Base-by-base conservation (phyloP, 2,797 vertebrate species). In the Pangasius sanitwongsei region DNA sequence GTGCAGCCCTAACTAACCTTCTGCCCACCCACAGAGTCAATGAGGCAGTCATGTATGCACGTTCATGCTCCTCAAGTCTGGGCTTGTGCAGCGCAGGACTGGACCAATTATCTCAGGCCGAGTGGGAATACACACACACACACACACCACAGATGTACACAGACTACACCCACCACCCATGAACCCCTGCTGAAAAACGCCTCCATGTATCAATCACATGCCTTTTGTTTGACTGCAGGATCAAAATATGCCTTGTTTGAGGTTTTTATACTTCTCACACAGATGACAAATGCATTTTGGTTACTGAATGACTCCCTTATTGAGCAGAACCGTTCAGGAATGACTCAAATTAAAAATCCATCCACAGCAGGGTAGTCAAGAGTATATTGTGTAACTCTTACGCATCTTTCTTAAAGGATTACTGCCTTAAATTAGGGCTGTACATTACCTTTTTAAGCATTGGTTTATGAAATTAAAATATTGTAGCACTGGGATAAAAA, bases 21-120 rank as follows among this genome's bases (percentile, higher is more conserved):
- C 82, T 92, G 93, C 92, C 94, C 95, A 94, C 95, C 93, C 94
- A 94, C 93, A 90, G 91, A 91, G 93, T 90, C 92, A 93, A 95
- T 94, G 91, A 92, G 92, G 92, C 92, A 93, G 95, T 95, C 94
- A 91, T 94, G 94, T 93, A 95, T 95, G 95, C 91, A 92, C 85
- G 91, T 92, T 93, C 92, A 89, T 88, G 92, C 87, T 95, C 95
- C 90, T 90, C 91, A 96, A 96, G 96, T 93, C 96, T 55, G 86
- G 95, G 90, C 96, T 93, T 96, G 96, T 86, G 89, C 23, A 80
- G 25, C 44, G 48, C 69, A 70, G 86, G 87, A 87, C 90, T 82
- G 88, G 85, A 72, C 95, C 95, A 96, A 95, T 96, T 96, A 96
- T 91, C 93, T 94, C 91, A 61, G 86, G 74, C 89, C 94, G 94